Conservation (phyloP, 2,888 invertebrate species). For the Tachina grossa region DNA sequence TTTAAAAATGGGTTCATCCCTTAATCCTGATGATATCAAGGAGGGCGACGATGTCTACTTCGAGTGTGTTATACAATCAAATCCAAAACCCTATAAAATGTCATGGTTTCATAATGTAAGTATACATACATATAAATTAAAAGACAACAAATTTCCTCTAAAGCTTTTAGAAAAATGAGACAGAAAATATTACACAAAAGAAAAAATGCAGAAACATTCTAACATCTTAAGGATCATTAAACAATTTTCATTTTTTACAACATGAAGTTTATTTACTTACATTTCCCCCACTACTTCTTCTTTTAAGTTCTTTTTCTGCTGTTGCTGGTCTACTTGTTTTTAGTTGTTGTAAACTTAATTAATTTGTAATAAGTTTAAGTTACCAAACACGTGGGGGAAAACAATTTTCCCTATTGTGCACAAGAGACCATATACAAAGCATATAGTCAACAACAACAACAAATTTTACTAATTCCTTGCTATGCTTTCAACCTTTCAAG, state of each 20-base stretch:
- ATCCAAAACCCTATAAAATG: slow-evolving; percentile 92
- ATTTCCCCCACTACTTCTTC: neutral
- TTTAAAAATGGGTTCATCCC: slow-evolving; percentile 91
- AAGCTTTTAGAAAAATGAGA: neutral
- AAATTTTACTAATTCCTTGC: slow-evolving; percentile 33
- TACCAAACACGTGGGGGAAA: slow-evolving; percentile 34
- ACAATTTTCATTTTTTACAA: slow-evolving; percentile 44
- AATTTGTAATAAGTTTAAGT: slow-evolving; percentile 62
- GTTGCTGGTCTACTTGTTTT: slow-evolving; percentile 19
- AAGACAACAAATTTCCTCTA: neutral
- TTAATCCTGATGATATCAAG: slow-evolving; percentile 93
- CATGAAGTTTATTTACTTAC: slow-evolving; percentile 33
- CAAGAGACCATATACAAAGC: neutral
- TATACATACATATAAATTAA: slow-evolving; percentile 75
- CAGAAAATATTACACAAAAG: neutral
- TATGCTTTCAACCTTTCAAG: slow-evolving; percentile 20
- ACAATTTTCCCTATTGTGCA: slow-evolving; percentile 44
- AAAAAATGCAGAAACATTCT: slow-evolving; percentile 37
- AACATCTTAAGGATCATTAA: slow-evolving; percentile 65
- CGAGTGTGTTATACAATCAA: slow-evolving; percentile 92
- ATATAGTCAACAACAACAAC: slow-evolving; percentile 8
- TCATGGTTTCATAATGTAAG: slow-evolving; percentile 95
- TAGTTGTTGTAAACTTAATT: slow-evolving; percentile 64
- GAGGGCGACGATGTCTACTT: slow-evolving; percentile 95
- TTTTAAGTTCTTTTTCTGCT: neutral